A percentile compares a stretch with the other conserved stretches of the same genome.
These are phyloP conservation scores for Menidia beryllina DNA, from an alignment of 2,113 vertebrate species.

Conservation along the genomic window DNA sequence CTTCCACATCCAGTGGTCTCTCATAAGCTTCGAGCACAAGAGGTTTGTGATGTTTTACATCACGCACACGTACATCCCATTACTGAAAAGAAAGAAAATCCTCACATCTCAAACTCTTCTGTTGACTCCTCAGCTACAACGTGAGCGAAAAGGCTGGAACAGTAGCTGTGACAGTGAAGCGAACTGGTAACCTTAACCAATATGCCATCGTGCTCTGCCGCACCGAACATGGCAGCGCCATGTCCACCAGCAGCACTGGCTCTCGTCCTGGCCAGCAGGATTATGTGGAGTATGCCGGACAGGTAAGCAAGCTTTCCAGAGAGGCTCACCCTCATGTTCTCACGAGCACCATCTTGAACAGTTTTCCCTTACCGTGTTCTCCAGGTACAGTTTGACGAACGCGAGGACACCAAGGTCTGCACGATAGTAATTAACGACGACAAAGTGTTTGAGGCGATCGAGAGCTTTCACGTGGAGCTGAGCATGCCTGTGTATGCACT, in stretches of 20 bases:
- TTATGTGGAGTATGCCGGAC: slow-evolving; percentile 91
- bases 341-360: background rate
- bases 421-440: slow-evolving; percentile 91
- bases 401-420: slow-evolving; percentile 94
- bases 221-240: slow-evolving; percentile 88
- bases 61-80: background rate
- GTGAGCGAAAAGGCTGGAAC: slow-evolving; percentile 90
- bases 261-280: slow-evolving; percentile 86
- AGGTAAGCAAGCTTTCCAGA: slow-evolving; percentile 72
- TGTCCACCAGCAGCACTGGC: slow-evolving; percentile 75
- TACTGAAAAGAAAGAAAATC: background rate
- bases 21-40: slow-evolving; percentile 90
- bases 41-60: slow-evolving; percentile 78
- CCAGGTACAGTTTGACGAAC: slow-evolving; percentile 97
- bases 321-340: background rate
- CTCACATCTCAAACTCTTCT: too few relatives aligned
- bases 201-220: slow-evolving; percentile 93
- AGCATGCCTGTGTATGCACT: slow-evolving; percentile 95
- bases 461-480: slow-evolving; percentile 92
- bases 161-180: slow-evolving; percentile 87
- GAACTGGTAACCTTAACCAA: slow-evolving; percentile 93
- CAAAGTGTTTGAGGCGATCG: slow-evolving; percentile 86
- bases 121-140: slow-evolving; percentile 84
- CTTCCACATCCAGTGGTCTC: slow-evolving; percentile 97
- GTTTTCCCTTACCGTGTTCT: background rate